A percentile compares a stretch with the other conserved stretches of the same genome.
phyloP scores from a whole-genome alignment of 2,113 vertebrate species.

The Percina caprodes region DNA sequence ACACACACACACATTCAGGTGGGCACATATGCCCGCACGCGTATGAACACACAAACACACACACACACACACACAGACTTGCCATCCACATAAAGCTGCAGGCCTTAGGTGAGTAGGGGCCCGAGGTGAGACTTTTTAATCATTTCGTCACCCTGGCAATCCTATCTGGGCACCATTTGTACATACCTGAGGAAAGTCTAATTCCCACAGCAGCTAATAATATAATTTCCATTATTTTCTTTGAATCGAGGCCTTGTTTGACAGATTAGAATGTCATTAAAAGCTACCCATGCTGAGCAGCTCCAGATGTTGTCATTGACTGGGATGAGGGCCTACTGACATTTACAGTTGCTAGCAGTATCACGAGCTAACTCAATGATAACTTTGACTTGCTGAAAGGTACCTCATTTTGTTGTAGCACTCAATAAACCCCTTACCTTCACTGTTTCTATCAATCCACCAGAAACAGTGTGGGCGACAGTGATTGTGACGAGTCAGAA shows the following conservation, averaged over 20 bases:
- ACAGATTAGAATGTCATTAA: constrained; percentile 70
- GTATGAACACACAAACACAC: constrained; percentile 33
- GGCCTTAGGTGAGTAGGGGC: constrained; percentile 52
- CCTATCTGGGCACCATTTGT: constrained; percentile 55
- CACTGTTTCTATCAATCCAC: background rate
- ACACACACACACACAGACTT: constrained; percentile 30
- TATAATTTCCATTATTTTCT: constrained; percentile 57
- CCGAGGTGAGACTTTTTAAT: constrained; percentile 81
- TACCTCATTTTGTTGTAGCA: background rate
- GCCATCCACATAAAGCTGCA: constrained; percentile 46
- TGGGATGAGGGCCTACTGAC: constrained; percentile 26
- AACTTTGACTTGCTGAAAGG: constrained; percentile 15
- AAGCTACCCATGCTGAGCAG: constrained; percentile 48
- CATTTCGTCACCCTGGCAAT: constrained; percentile 63
- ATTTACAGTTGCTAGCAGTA: background rate
- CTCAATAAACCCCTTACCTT: background rate
- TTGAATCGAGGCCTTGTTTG: constrained; percentile 54
- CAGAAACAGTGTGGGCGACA: background rate
- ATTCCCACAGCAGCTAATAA: constrained; percentile 50
- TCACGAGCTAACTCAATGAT: constrained; percentile 15
- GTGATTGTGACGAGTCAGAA: background rate
- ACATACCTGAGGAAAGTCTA: constrained; percentile 57
- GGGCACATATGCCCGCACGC: constrained; percentile 37
- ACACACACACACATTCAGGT: constrained; percentile 42
- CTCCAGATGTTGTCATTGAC: constrained; percentile 65